These are phyloP conservation scores for Eumeta japonica DNA, from an alignment of 1,140 invertebrate genomes.

Conservation along the genomic window DNA sequence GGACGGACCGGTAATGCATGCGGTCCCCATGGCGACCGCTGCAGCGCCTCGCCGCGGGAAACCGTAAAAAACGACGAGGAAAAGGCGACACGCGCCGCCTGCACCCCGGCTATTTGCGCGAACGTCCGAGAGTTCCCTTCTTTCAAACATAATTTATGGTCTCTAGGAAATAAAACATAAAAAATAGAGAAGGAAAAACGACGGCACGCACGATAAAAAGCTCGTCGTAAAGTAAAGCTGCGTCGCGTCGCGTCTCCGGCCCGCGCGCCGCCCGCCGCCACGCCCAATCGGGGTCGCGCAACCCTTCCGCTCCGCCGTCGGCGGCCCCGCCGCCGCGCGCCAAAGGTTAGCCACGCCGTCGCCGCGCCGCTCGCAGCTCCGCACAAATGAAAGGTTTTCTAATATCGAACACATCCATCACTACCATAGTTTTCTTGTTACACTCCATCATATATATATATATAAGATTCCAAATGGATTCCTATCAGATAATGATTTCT, in stretches of 20 bases:
- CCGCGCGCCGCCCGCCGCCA: conserved; percentile 21
- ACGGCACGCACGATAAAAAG: conserved; percentile 56
- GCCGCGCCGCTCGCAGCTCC: conserved; percentile 19
- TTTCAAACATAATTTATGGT: conserved; percentile 58
- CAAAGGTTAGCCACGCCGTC: neutral
- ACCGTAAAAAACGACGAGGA: conserved; percentile 48
- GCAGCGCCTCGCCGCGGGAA: conserved; percentile 39
- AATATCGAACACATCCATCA: neutral
- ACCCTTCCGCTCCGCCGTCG: conserved; percentile 49
- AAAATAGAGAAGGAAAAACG: conserved; percentile 58
- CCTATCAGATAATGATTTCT: neutral
- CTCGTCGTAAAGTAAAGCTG: conserved; percentile 49
- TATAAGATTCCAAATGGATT: neutral
- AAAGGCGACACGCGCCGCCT: conserved; percentile 37
- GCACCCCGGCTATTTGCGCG: conserved; percentile 48
- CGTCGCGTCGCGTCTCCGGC: neutral
- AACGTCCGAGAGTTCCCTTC: conserved; percentile 54
- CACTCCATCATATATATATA: neutral
- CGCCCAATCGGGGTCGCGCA: conserved; percentile 34
- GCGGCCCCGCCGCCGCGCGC: conserved; percentile 1
- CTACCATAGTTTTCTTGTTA: neutral
- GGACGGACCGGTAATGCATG: conserved; percentile 36
- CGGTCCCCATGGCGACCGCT: conserved; percentile 45
- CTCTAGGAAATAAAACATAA: conserved; percentile 56
- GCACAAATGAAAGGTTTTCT: conserved; percentile 42